Evolutionary conservation across 1,140 invertebrate species (phyloP).

Genomic region (Olivierus martensii): DNA sequence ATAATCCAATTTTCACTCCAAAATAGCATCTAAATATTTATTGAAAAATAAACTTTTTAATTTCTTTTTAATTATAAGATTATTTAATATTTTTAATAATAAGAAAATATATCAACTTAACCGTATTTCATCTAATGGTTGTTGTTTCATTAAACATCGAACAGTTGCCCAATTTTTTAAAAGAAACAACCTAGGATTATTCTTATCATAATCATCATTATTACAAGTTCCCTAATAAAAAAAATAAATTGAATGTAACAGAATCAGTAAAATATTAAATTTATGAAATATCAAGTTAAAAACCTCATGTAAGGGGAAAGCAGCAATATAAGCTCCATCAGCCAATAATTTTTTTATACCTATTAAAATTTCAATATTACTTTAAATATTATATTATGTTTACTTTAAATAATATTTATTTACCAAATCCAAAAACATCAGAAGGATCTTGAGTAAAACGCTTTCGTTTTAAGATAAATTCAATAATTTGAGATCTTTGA

Average conservation of each 20-base stretch:
- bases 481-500: conserved; percentile 70
- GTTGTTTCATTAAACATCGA: conserved; percentile 71
- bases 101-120: background rate
- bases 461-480: conserved; percentile 81
- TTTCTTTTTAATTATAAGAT: too few species aligned
- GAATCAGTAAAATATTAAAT: too few species aligned
- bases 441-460: conserved; percentile 41
- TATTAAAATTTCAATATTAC: background rate
- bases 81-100: too few species aligned
- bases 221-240: too few species aligned
- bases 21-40: conserved; percentile 54
- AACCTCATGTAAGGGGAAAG: conserved; percentile 84
- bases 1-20: conserved; percentile 67
- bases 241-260: too few species aligned
- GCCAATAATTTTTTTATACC: conserved; percentile 68
- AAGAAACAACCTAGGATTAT: conserved; percentile 34
- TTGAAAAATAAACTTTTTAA: too few species aligned
- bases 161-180: conserved; percentile 84
- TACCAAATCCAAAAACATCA: conserved; percentile 22
- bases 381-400: too few species aligned
- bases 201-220: too few species aligned
- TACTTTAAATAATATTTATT: background rate
- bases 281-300: too few species aligned
- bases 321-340: conserved; percentile 61
- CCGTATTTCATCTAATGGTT: conserved; percentile 73